Conservation (phyloP, 2,113 vertebrate species). For the Otus sunia region DNA sequence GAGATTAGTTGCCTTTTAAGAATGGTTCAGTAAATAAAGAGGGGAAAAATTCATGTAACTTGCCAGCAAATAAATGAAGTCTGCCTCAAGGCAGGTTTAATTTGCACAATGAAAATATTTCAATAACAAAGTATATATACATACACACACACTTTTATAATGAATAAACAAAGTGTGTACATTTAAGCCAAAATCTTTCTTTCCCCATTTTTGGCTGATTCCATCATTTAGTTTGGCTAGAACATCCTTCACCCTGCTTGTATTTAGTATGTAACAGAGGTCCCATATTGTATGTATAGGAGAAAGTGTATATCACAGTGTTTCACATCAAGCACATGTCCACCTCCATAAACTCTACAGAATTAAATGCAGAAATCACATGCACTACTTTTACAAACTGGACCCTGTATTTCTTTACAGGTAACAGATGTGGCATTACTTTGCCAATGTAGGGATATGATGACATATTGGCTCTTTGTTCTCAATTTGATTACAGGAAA, state of each 20-base stretch:
- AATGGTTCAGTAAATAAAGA: slow-evolving; percentile 12
- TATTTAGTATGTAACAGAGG: not conserved
- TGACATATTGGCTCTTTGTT: not conserved
- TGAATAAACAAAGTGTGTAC: not conserved
- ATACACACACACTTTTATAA: not conserved
- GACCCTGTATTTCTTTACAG: not conserved
- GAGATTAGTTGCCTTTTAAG: not conserved
- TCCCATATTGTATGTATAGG: not conserved
- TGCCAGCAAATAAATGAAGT: slow-evolving; percentile 35
- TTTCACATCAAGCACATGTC: not conserved
- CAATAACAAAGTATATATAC: not conserved
- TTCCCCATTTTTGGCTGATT: not conserved
- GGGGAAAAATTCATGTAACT: slow-evolving; percentile 14
- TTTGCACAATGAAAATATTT: slow-evolving; percentile 38
- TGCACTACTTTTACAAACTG: not conserved
- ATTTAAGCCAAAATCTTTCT: not conserved
- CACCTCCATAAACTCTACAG: not conserved
- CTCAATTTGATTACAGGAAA: slow-evolving; percentile 16
- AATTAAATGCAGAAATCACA: slow-evolving; percentile 28
- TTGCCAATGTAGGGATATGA: not conserved
- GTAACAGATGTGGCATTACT: slow-evolving; percentile 14
- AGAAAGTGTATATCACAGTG: not conserved
- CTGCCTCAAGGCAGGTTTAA: slow-evolving; percentile 27
- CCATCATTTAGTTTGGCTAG: not conserved
- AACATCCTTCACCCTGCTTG: not conserved